Evolutionary conservation across 1,140 invertebrate species (phyloP).

Genomic region (Odontomachus brunneus): DNA sequence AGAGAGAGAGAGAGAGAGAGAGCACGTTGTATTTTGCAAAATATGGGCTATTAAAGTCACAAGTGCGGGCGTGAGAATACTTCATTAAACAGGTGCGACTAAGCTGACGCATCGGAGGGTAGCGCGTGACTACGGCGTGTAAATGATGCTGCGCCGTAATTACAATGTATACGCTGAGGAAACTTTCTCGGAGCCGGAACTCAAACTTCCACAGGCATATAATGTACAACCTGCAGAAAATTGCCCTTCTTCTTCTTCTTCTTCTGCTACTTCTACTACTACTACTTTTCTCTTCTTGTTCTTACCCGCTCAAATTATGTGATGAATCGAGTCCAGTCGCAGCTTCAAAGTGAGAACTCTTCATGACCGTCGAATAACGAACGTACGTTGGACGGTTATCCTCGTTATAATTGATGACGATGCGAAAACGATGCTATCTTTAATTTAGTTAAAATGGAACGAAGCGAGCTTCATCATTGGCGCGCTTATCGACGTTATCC

Average conservation of each 20-base stretch:
- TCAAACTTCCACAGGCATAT: slow-evolving; percentile 47
- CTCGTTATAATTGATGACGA: too few relatives aligned
- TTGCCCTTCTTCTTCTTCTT: slow-evolving; percentile 48
- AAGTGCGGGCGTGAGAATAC: slow-evolving; percentile 15
- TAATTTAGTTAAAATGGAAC: too few relatives aligned
- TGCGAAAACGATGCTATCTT: too few relatives aligned
- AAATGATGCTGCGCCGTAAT: slow-evolving; percentile 51
- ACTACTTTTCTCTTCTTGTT: slow-evolving; percentile 37
- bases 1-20: too few relatives aligned
- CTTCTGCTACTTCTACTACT: slow-evolving; percentile 44
- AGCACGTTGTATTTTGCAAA: slow-evolving; percentile 12
- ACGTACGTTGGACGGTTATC: neutral
- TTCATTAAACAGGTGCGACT: neutral
- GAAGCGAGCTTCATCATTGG: too few relatives aligned
- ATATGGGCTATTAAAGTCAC: slow-evolving; percentile 24
- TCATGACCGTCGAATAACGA: neutral
- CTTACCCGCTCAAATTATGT: slow-evolving; percentile 37
- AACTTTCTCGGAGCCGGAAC: slow-evolving; percentile 45
- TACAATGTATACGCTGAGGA: slow-evolving; percentile 52
- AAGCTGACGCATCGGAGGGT: slow-evolving; percentile 36
- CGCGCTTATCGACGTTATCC: too few relatives aligned
- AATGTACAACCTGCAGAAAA: slow-evolving; percentile 51
- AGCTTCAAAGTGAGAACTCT: slow-evolving; percentile 8
- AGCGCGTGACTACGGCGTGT: slow-evolving; percentile 44
- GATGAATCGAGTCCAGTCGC: slow-evolving; percentile 42